Conservation (phyloP, 2,797 vertebrate species). For the Pantherophis vulpinus region DNA sequence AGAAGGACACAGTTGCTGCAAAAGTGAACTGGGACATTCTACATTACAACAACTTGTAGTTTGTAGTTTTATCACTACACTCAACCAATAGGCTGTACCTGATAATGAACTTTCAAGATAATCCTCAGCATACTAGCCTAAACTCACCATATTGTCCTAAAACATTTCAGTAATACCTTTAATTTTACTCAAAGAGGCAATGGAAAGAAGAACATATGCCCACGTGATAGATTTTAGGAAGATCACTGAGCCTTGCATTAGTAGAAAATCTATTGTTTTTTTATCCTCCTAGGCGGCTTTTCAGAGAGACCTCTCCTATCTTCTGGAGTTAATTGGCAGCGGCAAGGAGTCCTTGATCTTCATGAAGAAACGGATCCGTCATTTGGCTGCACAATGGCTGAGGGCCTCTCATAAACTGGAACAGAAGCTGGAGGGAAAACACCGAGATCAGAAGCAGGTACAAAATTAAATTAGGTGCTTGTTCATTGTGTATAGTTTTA, state of each 20-base stretch:
- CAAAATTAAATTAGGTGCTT: not conserved
- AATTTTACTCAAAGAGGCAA: not conserved
- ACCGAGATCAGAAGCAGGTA: constrained; percentile 87
- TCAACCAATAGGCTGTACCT: not conserved
- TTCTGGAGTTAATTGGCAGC: constrained; percentile 87
- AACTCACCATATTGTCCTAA: not conserved
- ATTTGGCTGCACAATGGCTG: constrained; percentile 84
- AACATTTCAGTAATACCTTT: not conserved
- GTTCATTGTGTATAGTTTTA: not conserved
- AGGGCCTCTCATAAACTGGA: constrained; percentile 79
- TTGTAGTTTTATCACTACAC: not conserved
- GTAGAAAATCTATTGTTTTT: not conserved
- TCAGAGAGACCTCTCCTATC: constrained; percentile 82
- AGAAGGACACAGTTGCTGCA: not conserved
- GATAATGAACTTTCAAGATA: not conserved
- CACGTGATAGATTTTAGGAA: not conserved
- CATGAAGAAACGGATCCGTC: constrained; percentile 89
- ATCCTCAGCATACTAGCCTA: not conserved
- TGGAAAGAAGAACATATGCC: not conserved
- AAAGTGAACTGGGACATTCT: not conserved
- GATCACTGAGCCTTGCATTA: not conserved
- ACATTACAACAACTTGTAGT: not conserved
- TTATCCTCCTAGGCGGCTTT: constrained; percentile 78
- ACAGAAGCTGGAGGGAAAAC: constrained; percentile 73
- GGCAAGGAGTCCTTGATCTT: constrained; percentile 94